phyloP scores from a whole-genome alignment of 2,113 vertebrate species.

The Heterochromis multidens region DNA sequence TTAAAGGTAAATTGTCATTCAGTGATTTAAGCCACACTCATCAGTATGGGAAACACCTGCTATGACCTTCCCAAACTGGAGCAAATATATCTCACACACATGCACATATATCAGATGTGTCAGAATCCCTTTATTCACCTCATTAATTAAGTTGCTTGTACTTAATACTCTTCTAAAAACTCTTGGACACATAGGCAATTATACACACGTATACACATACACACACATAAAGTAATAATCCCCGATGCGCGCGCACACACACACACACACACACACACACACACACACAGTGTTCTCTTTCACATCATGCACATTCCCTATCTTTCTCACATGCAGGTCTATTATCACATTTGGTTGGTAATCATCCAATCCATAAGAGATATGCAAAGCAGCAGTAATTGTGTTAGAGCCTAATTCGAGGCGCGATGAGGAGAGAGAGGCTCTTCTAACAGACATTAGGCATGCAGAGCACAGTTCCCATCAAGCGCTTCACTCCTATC shows the following conservation, averaged over 20 bases:
- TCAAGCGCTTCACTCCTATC: constrained; percentile 58
- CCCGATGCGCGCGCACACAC: background rate
- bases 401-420: constrained; percentile 71
- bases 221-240: background rate
- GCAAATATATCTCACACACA: constrained; percentile 1
- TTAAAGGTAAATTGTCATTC: constrained; percentile 8
- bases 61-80: constrained; percentile 37
- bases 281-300: background rate
- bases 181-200: background rate
- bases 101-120: background rate
- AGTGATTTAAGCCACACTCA: constrained; percentile 14
- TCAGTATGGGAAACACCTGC: constrained; percentile 23
- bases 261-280: background rate
- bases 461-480: constrained; percentile 67
- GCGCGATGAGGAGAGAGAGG: constrained; percentile 53
- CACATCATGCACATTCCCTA: constrained; percentile 16
- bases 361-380: constrained; percentile 73
- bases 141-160: constrained; percentile 46
- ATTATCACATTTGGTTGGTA: constrained; percentile 71
- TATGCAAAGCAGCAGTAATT: constrained; percentile 74
- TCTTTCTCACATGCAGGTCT: constrained; percentile 61
- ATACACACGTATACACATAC: background rate
- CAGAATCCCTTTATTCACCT: constrained; percentile 24
- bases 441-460: constrained; percentile 63
- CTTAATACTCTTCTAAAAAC: constrained; percentile 32